These are phyloP conservation scores for Pangasius djambal DNA, from an alignment of 2,797 vertebrate genomes.

Conservation along the genomic window DNA sequence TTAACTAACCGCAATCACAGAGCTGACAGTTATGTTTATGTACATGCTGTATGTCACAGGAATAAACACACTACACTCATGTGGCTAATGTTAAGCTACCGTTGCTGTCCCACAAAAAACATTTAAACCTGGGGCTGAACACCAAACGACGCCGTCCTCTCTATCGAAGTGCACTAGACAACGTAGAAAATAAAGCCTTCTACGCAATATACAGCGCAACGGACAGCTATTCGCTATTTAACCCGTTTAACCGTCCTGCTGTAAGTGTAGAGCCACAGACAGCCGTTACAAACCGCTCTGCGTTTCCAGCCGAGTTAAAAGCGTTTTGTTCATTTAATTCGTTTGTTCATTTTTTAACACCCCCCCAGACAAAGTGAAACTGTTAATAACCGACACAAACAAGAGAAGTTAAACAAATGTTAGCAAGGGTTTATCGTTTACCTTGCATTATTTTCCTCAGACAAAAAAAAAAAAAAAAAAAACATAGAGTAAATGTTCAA, in stretches of 20 bases:
- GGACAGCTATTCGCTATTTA: background rate
- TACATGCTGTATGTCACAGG: background rate
- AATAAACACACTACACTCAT: background rate
- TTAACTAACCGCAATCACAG: background rate
- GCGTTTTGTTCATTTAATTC: too few species aligned
- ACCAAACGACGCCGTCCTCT: background rate
- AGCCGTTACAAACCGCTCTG: background rate
- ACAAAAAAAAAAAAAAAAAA: background rate
- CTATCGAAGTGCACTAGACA: background rate
- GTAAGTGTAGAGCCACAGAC: background rate
- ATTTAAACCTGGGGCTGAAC: background rate
- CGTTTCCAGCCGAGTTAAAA: background rate
- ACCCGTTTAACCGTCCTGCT: background rate
- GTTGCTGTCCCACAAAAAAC: background rate
- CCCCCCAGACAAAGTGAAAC: background rate
- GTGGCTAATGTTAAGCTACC: background rate
- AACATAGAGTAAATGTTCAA: background rate
- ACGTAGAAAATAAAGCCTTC: background rate
- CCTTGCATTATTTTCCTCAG: background rate
- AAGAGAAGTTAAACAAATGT: background rate
- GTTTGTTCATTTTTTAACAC: background rate
- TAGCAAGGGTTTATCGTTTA: background rate
- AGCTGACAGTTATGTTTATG: background rate
- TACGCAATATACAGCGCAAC: background rate
- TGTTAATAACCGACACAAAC: background rate